Evolutionary conservation across 2,797 vertebrate genomes (phyloP), one percentile per base, ranked within the genome.

Genomic region (Chelon auratus): DNA sequence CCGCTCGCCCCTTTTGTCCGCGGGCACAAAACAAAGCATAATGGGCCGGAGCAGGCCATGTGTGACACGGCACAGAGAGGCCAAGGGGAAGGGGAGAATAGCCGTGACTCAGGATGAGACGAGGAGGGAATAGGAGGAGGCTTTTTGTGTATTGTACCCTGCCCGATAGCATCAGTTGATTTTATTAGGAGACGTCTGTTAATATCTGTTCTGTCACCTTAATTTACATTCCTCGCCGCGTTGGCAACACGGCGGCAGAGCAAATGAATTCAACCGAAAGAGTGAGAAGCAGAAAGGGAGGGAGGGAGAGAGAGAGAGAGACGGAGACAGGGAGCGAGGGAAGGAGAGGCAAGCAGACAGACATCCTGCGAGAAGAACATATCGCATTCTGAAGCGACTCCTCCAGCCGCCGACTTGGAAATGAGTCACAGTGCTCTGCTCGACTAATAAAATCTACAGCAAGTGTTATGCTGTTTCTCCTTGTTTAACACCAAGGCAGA

Each of bases 11-110:
- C 52, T 73, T 33, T 75, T 72, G 52, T 89, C 87, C 76, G 88
- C 71, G 18, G 85, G 84, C 91, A 90, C 89, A 87, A 92, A 92
- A 93, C 89, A 92, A 89, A 91, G 88, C 80, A 63, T 93, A 87
- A 92, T 89, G 87, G 88, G 82, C 70, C 67, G 82, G 84, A 87
- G 88, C 82, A 90, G 89, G 80, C 86, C 91, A 92, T 89, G 92
- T 92, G 91, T 91, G 90, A 91, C 90, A 65, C 86, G 55, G 73
- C 81, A 63, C 74, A 69, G 82, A 86, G 85, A 59, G 83, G 78
- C 84, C 77, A 70, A 69, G 12, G 84, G 87, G 81, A 75, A 75
- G 69, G 75, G 76, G 62, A 47, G 74, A 75, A 68, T 14, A 64
- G 72, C 63, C 63, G 36, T 72, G 69, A 75, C 47, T 80, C 68